These are phyloP conservation scores for Pseudachorutes palmiensis DNA, from an alignment of 1,140 invertebrate genomes.

Conservation along the genomic window DNA sequence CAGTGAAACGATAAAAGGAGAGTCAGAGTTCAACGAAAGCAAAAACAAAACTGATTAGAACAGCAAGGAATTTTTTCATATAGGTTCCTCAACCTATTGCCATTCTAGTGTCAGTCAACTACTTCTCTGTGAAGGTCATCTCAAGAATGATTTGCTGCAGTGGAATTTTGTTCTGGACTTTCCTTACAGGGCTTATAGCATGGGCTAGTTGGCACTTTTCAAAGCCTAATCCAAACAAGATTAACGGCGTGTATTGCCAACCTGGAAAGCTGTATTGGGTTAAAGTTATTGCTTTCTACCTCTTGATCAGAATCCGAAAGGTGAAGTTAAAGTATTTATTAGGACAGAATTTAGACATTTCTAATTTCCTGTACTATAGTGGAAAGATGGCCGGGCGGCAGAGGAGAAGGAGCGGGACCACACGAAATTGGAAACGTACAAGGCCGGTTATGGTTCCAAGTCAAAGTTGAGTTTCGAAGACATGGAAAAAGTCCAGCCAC, in stretches of 20 bases:
- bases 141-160: conserved; percentile 20
- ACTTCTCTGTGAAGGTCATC: no score
- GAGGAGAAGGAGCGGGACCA: conserved; percentile 18
- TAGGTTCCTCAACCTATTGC: no score
- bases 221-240: conserved; percentile 43
- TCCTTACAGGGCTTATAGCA: conserved; percentile 9
- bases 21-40: no score
- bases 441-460: conserved; percentile 46
- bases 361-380: conserved; percentile 24
- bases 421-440: conserved; percentile 37
- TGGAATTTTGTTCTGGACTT: conserved; percentile 4
- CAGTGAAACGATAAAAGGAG: no score
- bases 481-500: conserved; percentile 53
- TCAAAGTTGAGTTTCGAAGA: conserved; percentile 44
- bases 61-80: no score
- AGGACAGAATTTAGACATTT: no score
- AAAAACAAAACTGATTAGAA: no score
- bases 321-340: no score
- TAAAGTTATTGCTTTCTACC: conserved; percentile 52
- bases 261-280: conserved; percentile 55
- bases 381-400: conserved; percentile 30
- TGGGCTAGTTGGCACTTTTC: conserved; percentile 10
- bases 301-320: conserved; percentile 50
- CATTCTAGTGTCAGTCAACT: no score
- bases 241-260: conserved; percentile 52